A percentile compares a stretch with the other conserved stretches of the same genome.
phyloP scores from a whole-genome alignment of 2,113 vertebrate genomes.

The Periophthalmus modestus region DNA sequence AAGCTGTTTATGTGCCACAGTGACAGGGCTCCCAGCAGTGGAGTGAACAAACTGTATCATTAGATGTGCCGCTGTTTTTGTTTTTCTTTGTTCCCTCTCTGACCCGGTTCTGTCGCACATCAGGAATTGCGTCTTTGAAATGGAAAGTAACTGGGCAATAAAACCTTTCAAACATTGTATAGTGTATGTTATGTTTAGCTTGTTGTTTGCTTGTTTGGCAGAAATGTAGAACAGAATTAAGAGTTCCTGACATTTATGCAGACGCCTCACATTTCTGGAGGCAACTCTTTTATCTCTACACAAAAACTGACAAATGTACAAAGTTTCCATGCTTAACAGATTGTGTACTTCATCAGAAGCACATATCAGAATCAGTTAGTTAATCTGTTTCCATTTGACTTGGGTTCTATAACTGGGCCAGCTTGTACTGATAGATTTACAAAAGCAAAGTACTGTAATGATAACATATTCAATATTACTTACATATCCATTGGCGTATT shows the following conservation, averaged over 20 bases:
- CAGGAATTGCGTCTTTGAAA: neutral
- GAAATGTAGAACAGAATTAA: conserved; percentile 32
- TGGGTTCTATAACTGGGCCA: neutral
- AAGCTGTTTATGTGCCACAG: neutral
- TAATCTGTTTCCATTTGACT: neutral
- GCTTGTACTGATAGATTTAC: neutral
- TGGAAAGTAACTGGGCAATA: conserved; percentile 11
- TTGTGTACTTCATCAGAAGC: neutral
- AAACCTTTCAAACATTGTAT: conserved; percentile 18
- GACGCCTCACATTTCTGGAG: conserved; percentile 32
- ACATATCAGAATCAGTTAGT: neutral
- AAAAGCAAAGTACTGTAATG: neutral
- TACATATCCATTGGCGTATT: conserved; percentile 90
- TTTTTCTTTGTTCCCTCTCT: neutral
- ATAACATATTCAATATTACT: conserved; percentile 71
- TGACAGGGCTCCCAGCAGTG: neutral
- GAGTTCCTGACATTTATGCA: conserved; percentile 49
- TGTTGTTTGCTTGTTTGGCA: conserved; percentile 37
- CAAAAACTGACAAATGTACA: conserved; percentile 5
- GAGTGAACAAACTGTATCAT: neutral
- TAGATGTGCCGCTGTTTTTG: neutral
- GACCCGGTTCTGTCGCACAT: neutral
- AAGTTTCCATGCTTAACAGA: neutral
- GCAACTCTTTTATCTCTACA: conserved; percentile 14
- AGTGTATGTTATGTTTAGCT: conserved; percentile 2